Evolutionary conservation across 2,797 vertebrate species (phyloP).

Genomic region (Heterohyrax brucei): DNA sequence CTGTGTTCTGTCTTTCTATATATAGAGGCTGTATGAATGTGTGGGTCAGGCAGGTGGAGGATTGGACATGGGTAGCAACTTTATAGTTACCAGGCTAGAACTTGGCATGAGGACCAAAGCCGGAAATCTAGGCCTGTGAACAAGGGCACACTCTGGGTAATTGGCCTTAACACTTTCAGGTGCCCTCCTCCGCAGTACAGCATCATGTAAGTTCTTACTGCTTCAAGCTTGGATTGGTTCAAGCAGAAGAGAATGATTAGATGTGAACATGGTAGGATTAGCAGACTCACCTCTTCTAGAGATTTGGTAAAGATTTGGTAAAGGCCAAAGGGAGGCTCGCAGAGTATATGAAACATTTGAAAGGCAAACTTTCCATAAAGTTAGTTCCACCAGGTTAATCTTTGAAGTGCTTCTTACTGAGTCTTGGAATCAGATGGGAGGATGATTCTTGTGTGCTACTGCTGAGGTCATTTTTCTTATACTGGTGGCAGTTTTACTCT

Average conservation of each 20-base stretch:
- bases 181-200: background rate
- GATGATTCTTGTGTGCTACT: constrained; percentile 10
- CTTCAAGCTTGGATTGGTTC: background rate
- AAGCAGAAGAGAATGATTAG: background rate
- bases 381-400: constrained; percentile 24
- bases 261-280: background rate
- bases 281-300: background rate
- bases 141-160: background rate
- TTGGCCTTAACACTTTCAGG: background rate
- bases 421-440: constrained; percentile 17
- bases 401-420: constrained; percentile 46
- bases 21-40: background rate
- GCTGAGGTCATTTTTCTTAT: constrained; percentile 11
- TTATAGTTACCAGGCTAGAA: background rate
- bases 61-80: background rate
- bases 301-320: background rate
- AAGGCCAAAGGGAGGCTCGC: constrained; percentile 3
- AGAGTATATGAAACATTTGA: background rate
- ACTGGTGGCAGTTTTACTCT: constrained; percentile 32
- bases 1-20: background rate
- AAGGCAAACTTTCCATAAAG: constrained; percentile 19
- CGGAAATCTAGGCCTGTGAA: background rate
- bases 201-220: background rate
- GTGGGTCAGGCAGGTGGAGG: too few relatives aligned
- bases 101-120: constrained; percentile 28